Base-by-base conservation (phyloP, 2,888 invertebrate species). In the Plusia festucae region DNA sequence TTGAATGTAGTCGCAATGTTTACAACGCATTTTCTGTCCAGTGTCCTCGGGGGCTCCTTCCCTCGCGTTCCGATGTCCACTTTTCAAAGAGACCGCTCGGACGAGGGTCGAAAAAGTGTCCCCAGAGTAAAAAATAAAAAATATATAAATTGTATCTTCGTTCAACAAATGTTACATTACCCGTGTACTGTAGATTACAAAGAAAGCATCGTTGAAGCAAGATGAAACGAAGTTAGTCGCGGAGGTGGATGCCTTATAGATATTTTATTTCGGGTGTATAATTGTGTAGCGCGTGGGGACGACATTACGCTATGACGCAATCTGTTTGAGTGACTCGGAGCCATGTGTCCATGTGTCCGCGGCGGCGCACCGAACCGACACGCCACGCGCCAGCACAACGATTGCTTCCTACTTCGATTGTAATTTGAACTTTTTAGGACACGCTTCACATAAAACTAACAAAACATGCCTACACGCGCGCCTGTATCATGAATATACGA, bases 1-100 rank as follows among this genome's bases (percentile, higher is more conserved):
- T 95, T 95, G 95, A 95, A 95, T 95, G 95, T 95, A 95, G 93
- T 95, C 94, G 94, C 95, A 91, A 95, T 95, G 95, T 95, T 95
- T 95, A 95, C 95, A 95, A 94, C 95, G 94, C 94, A 94, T 95
- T 95, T 93, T 94, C 91, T 93, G 93, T 92, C 90, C 92, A 88
- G 87, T 86, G 92, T 94, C 94, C 94, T 93, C 93, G 90, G 94
- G 94, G 94, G 93, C 93, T 91, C 89, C 93, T 93, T 93, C 94
- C 94, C 94, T 88, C 93, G 94, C 95, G 95, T 94, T 94, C 95
- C 94, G 94, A 94, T 94, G 94, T 95, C 95, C 95, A 94, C 94
- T 94, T 94, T 93, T 94, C 95, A 94, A 94, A 94, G 94, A 94
- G 94, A 91, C 94, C 93, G 95, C 93, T 92, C 91, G 95, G 95